phyloP scores from a whole-genome alignment of 2,797 vertebrate genomes.

The Phataginus tricuspis region DNA sequence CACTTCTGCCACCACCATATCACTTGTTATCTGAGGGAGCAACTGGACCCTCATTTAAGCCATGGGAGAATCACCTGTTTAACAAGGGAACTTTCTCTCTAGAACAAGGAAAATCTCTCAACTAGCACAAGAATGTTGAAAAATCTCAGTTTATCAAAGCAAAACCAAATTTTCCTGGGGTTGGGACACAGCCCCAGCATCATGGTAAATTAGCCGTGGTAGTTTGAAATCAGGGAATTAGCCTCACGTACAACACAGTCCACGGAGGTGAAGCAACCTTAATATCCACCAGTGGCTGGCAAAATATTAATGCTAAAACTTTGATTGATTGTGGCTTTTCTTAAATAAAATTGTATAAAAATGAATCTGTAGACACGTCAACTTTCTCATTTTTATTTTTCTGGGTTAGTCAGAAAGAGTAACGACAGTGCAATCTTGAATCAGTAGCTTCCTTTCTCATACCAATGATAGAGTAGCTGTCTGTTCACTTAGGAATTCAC shows the following conservation, averaged over 20 bases:
- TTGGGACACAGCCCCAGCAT: neutral
- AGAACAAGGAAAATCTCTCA: neutral
- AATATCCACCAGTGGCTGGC: neutral
- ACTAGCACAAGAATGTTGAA: neutral
- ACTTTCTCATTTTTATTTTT: slow-evolving; percentile 49
- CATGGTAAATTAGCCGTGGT: neutral
- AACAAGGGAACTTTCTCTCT: neutral
- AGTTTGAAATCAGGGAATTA: slow-evolving; percentile 10
- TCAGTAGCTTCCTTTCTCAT: neutral
- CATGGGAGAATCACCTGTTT: neutral
- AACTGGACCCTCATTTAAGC: neutral
- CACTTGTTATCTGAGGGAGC: neutral
- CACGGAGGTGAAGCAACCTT: slow-evolving; percentile 23
- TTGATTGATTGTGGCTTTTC: slow-evolving; percentile 25
- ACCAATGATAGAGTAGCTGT: neutral
- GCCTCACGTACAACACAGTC: neutral
- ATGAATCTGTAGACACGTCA: neutral
- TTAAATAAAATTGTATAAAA: slow-evolving; percentile 38
- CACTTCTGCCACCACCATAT: neutral
- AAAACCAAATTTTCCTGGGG: slow-evolving; percentile 54
- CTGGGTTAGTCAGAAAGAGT: neutral
- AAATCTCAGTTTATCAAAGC: slow-evolving; percentile 41
- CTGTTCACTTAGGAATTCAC: neutral
- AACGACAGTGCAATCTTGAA: neutral
- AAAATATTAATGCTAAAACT: slow-evolving; percentile 2